Base-by-base conservation (phyloP, 2,888 invertebrate species). In the Drosophila heteroneura region DNA sequence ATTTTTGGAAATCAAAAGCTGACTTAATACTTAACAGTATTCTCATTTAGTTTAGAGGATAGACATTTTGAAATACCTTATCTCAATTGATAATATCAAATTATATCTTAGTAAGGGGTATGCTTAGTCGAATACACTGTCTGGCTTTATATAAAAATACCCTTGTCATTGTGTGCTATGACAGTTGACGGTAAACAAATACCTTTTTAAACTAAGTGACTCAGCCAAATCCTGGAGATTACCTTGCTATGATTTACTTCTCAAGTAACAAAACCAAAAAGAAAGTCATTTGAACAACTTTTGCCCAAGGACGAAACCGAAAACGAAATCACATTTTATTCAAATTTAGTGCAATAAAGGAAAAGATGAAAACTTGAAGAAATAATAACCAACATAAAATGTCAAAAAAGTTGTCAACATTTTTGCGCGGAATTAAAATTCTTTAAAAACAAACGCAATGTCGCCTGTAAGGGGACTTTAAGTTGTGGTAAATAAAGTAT, bases 321-420 rank as follows among this genome's bases (percentile, higher is more conserved):
- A 37, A 73, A 70, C 69, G 47, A 75, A 85, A 76, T 67, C 37
- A 61, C 49, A 56, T 86, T 81, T 86, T 65, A 78, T 89, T 78
- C 85, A 72, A 86, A 86, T 86, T 85, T 74, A 70, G 77, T 62
- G 71, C 68, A 73, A 89, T 81, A 86, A 89, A 77, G 39, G 66
- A 56, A 83, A 81, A 81, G 81, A 70, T 84, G 32, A 71, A 80
- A 89, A 68, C 37, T 69, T 71, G 58, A 53, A 33, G n/a, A 28
- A 51, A 59, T 72, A 54, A 66, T 41, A 61, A 57, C 60, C 53
- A 70, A 74, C 61, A 72, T 60, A 60, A 66, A 74, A 71, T 70
- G 85, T 83, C 78, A 77, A 73, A 69, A 75, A 85, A 76, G 77
- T 89, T 79, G 70, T 79, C 60, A 62, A 85, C 82, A 89, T 79